These are phyloP conservation scores for Ips nitidus DNA, from an alignment of 1,140 invertebrate genomes.

Conservation along the genomic window DNA sequence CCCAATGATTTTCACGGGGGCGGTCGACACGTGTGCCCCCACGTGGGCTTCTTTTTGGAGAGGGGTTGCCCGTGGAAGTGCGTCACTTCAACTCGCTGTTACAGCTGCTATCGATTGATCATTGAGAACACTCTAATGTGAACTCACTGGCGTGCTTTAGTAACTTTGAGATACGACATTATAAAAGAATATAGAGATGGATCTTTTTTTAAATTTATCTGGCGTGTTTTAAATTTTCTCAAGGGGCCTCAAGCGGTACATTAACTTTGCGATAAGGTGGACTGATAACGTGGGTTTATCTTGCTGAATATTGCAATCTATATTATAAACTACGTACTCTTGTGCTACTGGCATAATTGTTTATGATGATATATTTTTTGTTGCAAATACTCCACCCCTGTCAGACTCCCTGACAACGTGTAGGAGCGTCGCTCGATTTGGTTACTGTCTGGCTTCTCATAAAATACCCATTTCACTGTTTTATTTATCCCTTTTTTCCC, in stretches of 20 bases:
- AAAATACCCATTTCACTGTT: constrained; percentile 6
- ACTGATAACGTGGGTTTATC: no score
- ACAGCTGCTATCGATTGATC: constrained; percentile 33
- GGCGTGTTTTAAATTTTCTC: no score
- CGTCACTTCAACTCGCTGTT: constrained; percentile 24
- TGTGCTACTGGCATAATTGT: no score
- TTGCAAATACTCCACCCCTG: no score
- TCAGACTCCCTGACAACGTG: constrained; percentile 7
- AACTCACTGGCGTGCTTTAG: neutral
- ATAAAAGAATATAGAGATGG: no score
- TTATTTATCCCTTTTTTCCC: neutral
- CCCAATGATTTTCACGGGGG: constrained; percentile 29
- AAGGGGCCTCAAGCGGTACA: no score
- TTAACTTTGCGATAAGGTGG: no score
- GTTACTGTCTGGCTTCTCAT: constrained; percentile 13
- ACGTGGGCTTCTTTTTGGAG: constrained; percentile 28
- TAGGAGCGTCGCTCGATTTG: constrained; percentile 11
- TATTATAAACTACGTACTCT: no score
- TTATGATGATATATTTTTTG: no score
- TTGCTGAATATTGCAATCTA: no score
- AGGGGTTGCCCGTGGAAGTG: constrained; percentile 22
- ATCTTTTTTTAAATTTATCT: no score
- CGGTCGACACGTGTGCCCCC: constrained; percentile 28
- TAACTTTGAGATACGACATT: neutral
- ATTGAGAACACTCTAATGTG: constrained; percentile 15